Evolutionary conservation across 2,797 vertebrate species (phyloP).

Genomic region (Scomberomorus guttatus): DNA sequence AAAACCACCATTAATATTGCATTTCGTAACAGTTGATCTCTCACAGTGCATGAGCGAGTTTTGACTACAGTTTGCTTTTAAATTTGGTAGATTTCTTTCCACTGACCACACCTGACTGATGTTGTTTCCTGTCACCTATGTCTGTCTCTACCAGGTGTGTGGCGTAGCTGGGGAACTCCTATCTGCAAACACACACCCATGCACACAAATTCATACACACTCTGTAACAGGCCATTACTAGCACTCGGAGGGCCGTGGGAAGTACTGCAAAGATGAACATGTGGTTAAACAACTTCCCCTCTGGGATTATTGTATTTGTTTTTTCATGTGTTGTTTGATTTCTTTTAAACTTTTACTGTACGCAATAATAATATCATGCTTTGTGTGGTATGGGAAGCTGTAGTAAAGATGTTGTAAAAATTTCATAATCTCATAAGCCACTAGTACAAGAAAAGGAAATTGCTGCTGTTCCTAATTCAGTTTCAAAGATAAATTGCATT

Average conservation of each 20-base stretch:
- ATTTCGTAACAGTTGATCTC: not conserved
- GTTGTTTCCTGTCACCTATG: constrained; percentile 26
- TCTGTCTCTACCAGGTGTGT: constrained; percentile 52
- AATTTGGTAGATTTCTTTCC: not conserved
- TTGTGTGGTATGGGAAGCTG: not conserved
- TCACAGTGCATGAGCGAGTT: constrained; percentile 8
- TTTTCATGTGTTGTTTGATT: not conserved
- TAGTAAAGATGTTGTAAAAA: not conserved
- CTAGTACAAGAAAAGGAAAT: not conserved
- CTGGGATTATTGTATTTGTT: not conserved
- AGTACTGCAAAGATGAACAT: constrained; percentile 5
- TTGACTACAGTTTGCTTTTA: not conserved
- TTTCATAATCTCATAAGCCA: not conserved
- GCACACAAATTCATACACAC: not conserved
- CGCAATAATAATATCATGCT: not conserved
- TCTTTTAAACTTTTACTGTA: not conserved
- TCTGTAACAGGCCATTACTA: not conserved
- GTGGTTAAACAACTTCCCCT: constrained; percentile 28
- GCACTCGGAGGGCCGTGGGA: constrained; percentile 26
- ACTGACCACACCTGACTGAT: constrained; percentile 25
- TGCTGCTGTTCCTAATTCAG: not conserved
- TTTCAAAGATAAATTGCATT: not conserved
- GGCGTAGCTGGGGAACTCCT: constrained; percentile 16
- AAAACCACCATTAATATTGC: not conserved
- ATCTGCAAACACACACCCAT: constrained; percentile 7